phyloP scores from a whole-genome alignment of 1,140 invertebrate species.

The Nymphalis io region DNA sequence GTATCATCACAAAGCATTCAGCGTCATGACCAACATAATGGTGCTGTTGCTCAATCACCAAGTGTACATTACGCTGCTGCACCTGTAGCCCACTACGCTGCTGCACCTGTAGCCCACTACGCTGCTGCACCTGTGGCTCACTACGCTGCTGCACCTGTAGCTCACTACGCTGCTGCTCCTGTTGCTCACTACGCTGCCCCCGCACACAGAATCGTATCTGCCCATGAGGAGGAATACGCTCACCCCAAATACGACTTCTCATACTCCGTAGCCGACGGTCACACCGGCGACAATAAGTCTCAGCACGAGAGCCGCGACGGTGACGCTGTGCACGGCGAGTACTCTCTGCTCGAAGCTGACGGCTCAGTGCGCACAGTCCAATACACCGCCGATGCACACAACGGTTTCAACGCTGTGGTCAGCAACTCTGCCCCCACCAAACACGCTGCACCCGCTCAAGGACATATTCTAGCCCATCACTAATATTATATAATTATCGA shows the following conservation, averaged over 20 bases:
- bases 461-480: slow-evolving; percentile 30
- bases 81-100: too few relatives aligned
- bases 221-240: slow-evolving; percentile 28
- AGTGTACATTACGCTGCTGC: slow-evolving; percentile 16
- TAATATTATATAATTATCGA: slow-evolving; percentile 6
- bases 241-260: slow-evolving; percentile 61
- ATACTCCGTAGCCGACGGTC: slow-evolving; percentile 77
- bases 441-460: slow-evolving; percentile 41
- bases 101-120: too few relatives aligned
- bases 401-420: slow-evolving; percentile 82
- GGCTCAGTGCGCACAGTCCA: slow-evolving; percentile 80
- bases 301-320: slow-evolving; percentile 81
- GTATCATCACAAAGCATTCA: slow-evolving; percentile 52
- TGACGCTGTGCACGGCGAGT: slow-evolving; percentile 79
- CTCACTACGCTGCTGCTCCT: too few relatives aligned
- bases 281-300: slow-evolving; percentile 79
- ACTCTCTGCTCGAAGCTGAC: slow-evolving; percentile 80
- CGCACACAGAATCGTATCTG: slow-evolving; percentile 40
- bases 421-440: slow-evolving; percentile 72
- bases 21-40: slow-evolving; percentile 45
- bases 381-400: slow-evolving; percentile 79
- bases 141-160: too few relatives aligned
- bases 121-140: too few relatives aligned
- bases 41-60: slow-evolving; percentile 41
- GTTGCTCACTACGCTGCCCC: slow-evolving; percentile 36